These are phyloP conservation scores for Solea senegalensis DNA, from an alignment of 2,113 vertebrate genomes.

Conservation along the genomic window DNA sequence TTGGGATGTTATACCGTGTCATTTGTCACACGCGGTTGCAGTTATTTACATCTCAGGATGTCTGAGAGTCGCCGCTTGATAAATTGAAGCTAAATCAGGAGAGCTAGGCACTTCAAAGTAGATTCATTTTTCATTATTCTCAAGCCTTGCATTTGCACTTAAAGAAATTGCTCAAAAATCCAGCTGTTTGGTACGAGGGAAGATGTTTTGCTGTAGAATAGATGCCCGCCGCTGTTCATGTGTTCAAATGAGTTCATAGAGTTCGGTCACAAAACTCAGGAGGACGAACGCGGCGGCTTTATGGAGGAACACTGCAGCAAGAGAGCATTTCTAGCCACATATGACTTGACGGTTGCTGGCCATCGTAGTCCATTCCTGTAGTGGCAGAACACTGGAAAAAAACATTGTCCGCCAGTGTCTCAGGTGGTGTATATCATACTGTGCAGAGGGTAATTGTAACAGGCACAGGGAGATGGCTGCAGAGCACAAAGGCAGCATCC, in stretches of 20 bases:
- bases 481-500: conserved; percentile 32
- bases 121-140: conserved; percentile 45
- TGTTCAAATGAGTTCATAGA: conserved; percentile 20
- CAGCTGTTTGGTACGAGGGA: not conserved
- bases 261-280: conserved; percentile 43
- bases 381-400: conserved; percentile 27
- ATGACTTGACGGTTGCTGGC: conserved; percentile 6
- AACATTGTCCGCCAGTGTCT: conserved; percentile 30
- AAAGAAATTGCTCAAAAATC: conserved; percentile 14
- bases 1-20: conserved; percentile 33
- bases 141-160: conserved; percentile 19
- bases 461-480: conserved; percentile 33
- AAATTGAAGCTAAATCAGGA: conserved; percentile 42
- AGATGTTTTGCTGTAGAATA: not conserved
- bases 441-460: conserved; percentile 60
- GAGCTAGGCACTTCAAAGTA: conserved; percentile 25
- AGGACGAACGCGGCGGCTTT: conserved; percentile 38
- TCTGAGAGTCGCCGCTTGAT: conserved; percentile 41
- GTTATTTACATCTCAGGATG: conserved; percentile 56
- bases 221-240: conserved; percentile 2
- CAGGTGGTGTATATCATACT: conserved; percentile 47
- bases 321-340: conserved; percentile 20
- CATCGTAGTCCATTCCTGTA: conserved; percentile 31
- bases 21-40: conserved; percentile 40
- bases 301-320: conserved; percentile 10